phyloP scores from a whole-genome alignment of 2,113 vertebrate species.

The Coptodon rendalli region DNA sequence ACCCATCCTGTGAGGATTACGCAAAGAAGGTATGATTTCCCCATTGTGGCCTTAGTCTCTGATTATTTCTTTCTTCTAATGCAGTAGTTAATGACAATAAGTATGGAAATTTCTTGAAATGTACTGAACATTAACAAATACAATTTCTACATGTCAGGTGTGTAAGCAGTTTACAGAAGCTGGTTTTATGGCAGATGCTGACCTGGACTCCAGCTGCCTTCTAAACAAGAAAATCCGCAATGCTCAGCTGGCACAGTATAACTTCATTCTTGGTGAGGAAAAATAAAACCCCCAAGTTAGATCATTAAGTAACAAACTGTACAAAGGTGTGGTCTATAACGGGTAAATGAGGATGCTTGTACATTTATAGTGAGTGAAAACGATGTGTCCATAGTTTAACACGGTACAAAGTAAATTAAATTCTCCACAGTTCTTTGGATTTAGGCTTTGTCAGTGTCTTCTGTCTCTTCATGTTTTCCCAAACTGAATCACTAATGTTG shows the following conservation, averaged over 20 bases:
- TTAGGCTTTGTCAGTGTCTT: not conserved
- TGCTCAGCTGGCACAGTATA: constrained; percentile 91
- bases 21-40: constrained; percentile 73
- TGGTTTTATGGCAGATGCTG: constrained; percentile 89
- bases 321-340: fast-evolving
- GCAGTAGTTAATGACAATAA: not conserved
- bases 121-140: not conserved
- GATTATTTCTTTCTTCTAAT: not conserved
- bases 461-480: not conserved
- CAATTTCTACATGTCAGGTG: constrained; percentile 69
- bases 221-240: constrained; percentile 94
- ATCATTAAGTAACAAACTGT: not conserved
- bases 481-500: not conserved
- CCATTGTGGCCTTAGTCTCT: not conserved
- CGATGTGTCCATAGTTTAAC: not conserved
- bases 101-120: not conserved
- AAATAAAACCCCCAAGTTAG: not conserved
- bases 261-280: constrained; percentile 91
- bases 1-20: constrained; percentile 82
- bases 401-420: not conserved
- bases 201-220: constrained; percentile 85
- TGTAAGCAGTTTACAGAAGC: constrained; percentile 81
- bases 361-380: not conserved
- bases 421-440: not conserved
- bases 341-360: not conserved